A percentile compares a stretch with the other conserved stretches of the same genome.
Conservation (phyloP, 1,140 invertebrate genomes). For the Orussus abietinus region DNA sequence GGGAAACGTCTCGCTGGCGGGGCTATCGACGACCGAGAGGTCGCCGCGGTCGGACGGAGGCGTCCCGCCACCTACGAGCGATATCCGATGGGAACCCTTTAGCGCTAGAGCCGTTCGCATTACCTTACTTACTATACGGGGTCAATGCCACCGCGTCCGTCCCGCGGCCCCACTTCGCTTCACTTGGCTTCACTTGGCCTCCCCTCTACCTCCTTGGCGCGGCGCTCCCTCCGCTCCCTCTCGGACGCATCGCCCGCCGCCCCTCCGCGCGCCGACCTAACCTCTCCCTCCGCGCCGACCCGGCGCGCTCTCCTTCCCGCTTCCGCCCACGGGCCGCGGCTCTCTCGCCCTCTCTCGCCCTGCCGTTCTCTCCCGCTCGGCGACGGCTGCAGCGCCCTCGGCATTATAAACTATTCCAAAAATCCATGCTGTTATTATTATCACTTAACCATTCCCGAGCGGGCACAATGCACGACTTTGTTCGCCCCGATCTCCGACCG, state of each 20-base stretch:
- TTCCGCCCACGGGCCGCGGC: not conserved
- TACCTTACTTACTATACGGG: slow-evolving; percentile 45
- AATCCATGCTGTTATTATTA: slow-evolving; percentile 39
- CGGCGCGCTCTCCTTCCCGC: slow-evolving; percentile 7
- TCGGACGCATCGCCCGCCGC: slow-evolving; percentile 1
- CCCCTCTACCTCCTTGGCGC: slow-evolving; percentile 18
- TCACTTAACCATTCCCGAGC: slow-evolving; percentile 27
- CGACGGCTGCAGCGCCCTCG: not conserved
- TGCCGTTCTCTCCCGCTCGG: slow-evolving; percentile 1
- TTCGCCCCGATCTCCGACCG: too few species aligned
- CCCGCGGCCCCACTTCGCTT: slow-evolving; percentile 41
- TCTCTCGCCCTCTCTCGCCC: slow-evolving; percentile 6
- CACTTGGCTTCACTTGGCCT: slow-evolving; percentile 29
- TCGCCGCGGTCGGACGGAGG: too few species aligned
- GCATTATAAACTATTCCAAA: slow-evolving; percentile 36
- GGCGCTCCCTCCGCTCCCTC: slow-evolving; percentile 12
- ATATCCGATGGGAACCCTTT: slow-evolving; percentile 33
- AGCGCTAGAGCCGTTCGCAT: slow-evolving; percentile 43
- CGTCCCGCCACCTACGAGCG: slow-evolving; percentile 26
- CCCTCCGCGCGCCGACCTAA: slow-evolving; percentile 3
- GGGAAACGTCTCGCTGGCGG: too few species aligned
- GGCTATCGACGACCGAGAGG: too few species aligned
- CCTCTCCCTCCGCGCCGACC: slow-evolving; percentile 13
- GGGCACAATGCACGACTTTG: slow-evolving; percentile 34
- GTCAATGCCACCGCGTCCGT: slow-evolving; percentile 44